Percentiles rank a stretch among this genome's conserved stretches.
Conservation (phyloP, 2,888 invertebrate species). For the Acleris holmiana region DNA sequence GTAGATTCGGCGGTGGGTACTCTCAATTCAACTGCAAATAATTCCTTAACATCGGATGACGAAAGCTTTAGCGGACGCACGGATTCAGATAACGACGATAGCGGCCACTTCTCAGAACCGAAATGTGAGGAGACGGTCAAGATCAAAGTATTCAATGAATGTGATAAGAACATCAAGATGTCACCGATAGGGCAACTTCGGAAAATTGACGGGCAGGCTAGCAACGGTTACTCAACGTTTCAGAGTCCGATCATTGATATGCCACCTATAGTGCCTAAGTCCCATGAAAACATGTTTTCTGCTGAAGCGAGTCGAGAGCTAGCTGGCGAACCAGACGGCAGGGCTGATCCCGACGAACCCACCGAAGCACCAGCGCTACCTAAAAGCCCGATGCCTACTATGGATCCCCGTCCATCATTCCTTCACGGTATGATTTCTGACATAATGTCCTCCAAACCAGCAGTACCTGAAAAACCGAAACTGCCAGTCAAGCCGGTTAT, state of each 20-base stretch:
- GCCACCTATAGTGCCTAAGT: conserved; percentile 76
- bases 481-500: conserved; percentile 84
- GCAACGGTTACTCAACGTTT: conserved; percentile 77
- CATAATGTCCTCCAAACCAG: conserved; percentile 82
- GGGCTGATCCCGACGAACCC: conserved; percentile 91
- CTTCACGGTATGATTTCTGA: conserved; percentile 86
- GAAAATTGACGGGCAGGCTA: conserved; percentile 75
- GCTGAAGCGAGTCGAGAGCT: conserved; percentile 89
- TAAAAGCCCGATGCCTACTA: conserved; percentile 86
- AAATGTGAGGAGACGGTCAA: conserved; percentile 81
- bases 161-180: conserved; percentile 74
- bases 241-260: conserved; percentile 78
- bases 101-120: conserved; percentile 79
- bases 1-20: conserved; percentile 84
- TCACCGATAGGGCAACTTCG: conserved; percentile 74
- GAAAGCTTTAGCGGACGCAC: conserved; percentile 81
- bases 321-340: conserved; percentile 94
- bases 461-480: conserved; percentile 89
- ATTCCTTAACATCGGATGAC: conserved; percentile 79
- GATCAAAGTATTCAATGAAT: conserved; percentile 78
- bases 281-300: conserved; percentile 72
- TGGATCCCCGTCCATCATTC: conserved; percentile 87
- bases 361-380: conserved; percentile 89
- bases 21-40: conserved; percentile 83
- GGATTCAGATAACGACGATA: conserved; percentile 85